Conservation (phyloP, 1,140 invertebrate genomes). For the Meloidogyne chitwoodi region DNA sequence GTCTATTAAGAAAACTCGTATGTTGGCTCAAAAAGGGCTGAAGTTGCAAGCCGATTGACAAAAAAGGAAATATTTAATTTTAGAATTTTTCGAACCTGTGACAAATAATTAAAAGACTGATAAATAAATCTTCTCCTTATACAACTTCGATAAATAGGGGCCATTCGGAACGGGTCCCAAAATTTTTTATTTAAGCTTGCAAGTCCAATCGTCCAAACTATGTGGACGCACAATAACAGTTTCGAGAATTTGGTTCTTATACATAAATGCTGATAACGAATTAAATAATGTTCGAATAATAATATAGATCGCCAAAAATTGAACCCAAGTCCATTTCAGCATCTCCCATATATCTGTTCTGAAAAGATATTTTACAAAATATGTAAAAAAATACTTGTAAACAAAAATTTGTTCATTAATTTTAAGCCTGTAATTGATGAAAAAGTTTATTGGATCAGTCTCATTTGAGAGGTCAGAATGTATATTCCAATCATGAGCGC, state of each 20-base stretch:
- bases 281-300: conserved; percentile 17
- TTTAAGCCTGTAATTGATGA: conserved; percentile 20
- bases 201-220: neutral
- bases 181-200: neutral
- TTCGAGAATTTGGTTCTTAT: conserved; percentile 35
- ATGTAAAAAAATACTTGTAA: conserved; percentile 1
- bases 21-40: neutral
- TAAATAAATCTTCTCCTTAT: too few species aligned
- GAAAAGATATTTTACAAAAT: neutral
- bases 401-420: conserved; percentile 23
- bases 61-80: neutral
- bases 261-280: conserved; percentile 27
- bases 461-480: neutral
- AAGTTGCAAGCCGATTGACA: neutral
- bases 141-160: too few species aligned
- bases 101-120: too few species aligned
- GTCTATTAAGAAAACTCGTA: neutral
- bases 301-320: conserved; percentile 30
- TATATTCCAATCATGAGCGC: neutral
- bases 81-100: neutral
- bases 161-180: neutral
- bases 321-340: conserved; percentile 41
- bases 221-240: conserved; percentile 17
- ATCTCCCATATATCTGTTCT: conserved; percentile 32
- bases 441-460: neutral